These are phyloP conservation scores for Mimas tiliae DNA, from an alignment of 2,888 invertebrate genomes.

Conservation along the genomic window DNA sequence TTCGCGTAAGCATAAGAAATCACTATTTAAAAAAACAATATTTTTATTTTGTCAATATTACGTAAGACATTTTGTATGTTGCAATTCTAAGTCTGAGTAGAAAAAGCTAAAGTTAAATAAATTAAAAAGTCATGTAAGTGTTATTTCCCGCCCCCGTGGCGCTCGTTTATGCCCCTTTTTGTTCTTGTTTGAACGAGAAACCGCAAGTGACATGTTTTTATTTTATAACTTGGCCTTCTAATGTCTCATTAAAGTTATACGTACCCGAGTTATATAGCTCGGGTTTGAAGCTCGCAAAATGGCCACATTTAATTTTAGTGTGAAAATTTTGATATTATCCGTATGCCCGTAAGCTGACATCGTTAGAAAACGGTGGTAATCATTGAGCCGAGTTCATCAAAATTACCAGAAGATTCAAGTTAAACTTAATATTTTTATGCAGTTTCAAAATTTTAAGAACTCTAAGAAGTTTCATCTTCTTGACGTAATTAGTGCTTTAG, in stretches of 20 bases:
- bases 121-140: constrained; percentile 20
- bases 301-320: background rate
- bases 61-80: too few species aligned
- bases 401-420: too few species aligned
- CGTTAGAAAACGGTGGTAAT: too few species aligned
- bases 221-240: constrained; percentile 19
- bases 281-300: background rate
- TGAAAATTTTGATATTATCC: background rate
- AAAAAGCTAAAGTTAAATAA: constrained; percentile 3
- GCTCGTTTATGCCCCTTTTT: background rate
- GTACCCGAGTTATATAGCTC: background rate
- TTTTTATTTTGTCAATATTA: too few species aligned
- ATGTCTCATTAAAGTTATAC: constrained; percentile 6
- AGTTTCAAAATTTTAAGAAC: too few species aligned
- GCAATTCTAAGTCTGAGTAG: background rate
- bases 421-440: too few species aligned
- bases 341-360: too few species aligned
- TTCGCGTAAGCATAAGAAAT: too few species aligned
- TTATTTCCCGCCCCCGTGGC: constrained; percentile 3
- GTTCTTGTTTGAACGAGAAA: background rate
- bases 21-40: too few species aligned
- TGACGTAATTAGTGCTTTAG: too few species aligned
- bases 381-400: too few species aligned
- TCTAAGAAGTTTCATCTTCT: too few species aligned
- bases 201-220: constrained; percentile 24